Conservation (phyloP, 2,797 vertebrate species). For the Squalus acanthias region DNA sequence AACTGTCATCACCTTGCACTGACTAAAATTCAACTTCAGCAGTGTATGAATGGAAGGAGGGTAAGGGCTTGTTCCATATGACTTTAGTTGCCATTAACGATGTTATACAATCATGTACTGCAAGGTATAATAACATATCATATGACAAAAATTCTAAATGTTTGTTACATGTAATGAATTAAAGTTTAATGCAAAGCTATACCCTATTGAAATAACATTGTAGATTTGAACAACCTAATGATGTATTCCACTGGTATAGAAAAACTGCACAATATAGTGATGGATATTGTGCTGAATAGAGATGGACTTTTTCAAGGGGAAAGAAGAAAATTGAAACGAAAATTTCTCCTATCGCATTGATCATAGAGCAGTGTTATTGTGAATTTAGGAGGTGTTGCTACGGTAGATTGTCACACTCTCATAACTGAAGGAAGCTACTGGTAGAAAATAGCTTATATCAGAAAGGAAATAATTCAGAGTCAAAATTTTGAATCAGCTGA, state of each 20-base stretch:
- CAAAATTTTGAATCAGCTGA: background rate
- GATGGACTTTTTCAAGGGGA: background rate
- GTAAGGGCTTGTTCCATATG: conserved; percentile 53
- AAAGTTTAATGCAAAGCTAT: background rate
- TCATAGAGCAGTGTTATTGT: background rate
- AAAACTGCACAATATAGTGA: background rate
- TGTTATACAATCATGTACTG: background rate
- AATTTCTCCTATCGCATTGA: too few relatives aligned
- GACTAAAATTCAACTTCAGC: conserved; percentile 65
- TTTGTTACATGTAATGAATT: background rate
- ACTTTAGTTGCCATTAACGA: background rate
- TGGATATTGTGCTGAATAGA: background rate
- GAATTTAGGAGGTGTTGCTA: background rate
- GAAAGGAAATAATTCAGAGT: background rate
- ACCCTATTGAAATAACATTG: background rate
- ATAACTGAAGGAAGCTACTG: background rate
- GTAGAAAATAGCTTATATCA: background rate
- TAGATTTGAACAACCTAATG: background rate
- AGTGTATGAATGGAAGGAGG: conserved; percentile 74
- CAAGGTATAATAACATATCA: background rate
- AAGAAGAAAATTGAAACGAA: background rate
- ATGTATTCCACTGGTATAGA: background rate
- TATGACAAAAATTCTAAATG: background rate
- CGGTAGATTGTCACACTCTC: background rate
- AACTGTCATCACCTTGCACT: conserved; percentile 68